Evolutionary conservation across 2,113 vertebrate species (phyloP), one percentile per base, ranked within the genome.

Genomic region (Cephalopterus ornatus): DNA sequence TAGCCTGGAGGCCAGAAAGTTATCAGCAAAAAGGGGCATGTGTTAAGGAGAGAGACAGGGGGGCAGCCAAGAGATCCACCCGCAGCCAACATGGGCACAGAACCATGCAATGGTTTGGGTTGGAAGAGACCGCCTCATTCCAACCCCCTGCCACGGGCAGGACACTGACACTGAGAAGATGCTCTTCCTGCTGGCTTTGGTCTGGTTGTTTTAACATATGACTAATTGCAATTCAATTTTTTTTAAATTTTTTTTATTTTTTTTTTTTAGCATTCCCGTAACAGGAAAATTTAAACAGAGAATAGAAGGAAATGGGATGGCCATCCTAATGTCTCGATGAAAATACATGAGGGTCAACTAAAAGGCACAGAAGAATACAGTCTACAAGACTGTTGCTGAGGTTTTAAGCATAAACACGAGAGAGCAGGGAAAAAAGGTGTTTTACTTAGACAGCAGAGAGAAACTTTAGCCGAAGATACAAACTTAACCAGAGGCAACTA

Each of bases 261-360:
- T 80, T 55, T 83, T 86, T 50, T 53, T 56, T 12, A n/a, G 49
- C 42, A 80, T 92, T 94, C 78, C 49, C 4, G 5, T 78, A 95
- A 96, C 84, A 79, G 84, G 89, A 82, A 96, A 76, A 91, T 78
- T 95, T 79, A 37, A 93, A 65, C 49, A 23, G 71, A 96, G 91
- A 97, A 96, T 82, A 93, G 84, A 72, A 93, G 96, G 94, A 97
- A 97, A 95, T 76, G 93, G 81, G 81, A 96, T 89, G 74, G 91
- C 49, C 70, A 85, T 72, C 77, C 84, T 49, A 56, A 91, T 41
- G 74, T 76, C 93, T 85, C 2, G 4, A 65, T 94, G 81, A 75
- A 97, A 89, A 92, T 62, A 67, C 23, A 53, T 6, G 16, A 33
- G 59, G 53, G 87, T 79, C 74, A 88, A 3, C 59, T 58, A 63